Conservation (phyloP, 2,888 invertebrate species). For the Bombyx huttoni region DNA sequence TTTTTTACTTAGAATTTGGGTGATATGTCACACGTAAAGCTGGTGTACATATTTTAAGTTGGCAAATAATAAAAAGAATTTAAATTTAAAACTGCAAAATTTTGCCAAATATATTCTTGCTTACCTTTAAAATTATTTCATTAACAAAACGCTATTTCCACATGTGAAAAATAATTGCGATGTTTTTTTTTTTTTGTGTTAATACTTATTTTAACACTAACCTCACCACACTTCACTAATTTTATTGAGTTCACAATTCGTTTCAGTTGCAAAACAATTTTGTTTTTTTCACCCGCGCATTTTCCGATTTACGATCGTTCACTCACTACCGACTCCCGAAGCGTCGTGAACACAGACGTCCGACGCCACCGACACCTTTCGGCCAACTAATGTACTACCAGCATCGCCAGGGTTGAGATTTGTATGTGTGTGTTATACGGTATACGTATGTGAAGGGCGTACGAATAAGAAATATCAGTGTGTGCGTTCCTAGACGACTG, state of each 20-base stretch:
- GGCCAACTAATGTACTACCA: slow-evolving; percentile 19
- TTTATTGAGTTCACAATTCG: neutral
- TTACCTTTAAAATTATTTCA: neutral
- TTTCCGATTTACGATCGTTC: slow-evolving; percentile 2
- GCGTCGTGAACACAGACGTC: slow-evolving; percentile 9
- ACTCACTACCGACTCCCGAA: neutral
- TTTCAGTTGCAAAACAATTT: neutral
- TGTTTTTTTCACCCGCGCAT: neutral
- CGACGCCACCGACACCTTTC: slow-evolving; percentile 15
- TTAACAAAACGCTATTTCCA: neutral
- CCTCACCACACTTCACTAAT: neutral
- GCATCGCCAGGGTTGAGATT: slow-evolving; percentile 39
- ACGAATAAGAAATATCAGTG: slow-evolving; percentile 20
- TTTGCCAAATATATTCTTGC: neutral
- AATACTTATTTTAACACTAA: neutral
- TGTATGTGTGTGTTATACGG: slow-evolving; percentile 32
- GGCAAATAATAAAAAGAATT: neutral
- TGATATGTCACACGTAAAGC: too few relatives aligned
- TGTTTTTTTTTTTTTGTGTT: neutral
- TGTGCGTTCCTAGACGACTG: slow-evolving; percentile 29
- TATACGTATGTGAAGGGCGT: slow-evolving; percentile 20
- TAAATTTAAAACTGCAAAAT: neutral
- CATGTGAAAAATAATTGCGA: neutral
- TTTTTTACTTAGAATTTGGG: too few relatives aligned
- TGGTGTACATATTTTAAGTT: too few relatives aligned